Percentiles rank a stretch among this genome's conserved stretches.
phyloP scores from a whole-genome alignment of 1,140 invertebrate species.

The Protaetia brevitarsis region DNA sequence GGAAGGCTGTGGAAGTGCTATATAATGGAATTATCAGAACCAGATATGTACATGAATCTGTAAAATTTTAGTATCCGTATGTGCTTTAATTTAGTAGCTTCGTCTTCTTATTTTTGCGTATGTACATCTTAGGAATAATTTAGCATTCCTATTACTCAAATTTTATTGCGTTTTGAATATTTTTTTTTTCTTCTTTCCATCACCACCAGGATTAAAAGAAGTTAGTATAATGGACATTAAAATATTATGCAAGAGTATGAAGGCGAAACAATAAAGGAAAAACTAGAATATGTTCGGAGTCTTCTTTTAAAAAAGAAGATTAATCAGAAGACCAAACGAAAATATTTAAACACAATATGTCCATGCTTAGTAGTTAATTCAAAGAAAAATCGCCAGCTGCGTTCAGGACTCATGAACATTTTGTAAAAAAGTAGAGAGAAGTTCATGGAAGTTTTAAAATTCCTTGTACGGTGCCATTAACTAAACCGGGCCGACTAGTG shows the following conservation, averaged over 20 bases:
- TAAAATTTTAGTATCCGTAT: background rate
- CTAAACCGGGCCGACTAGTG: too few relatives aligned
- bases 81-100: background rate
- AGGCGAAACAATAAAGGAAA: background rate
- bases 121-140: background rate
- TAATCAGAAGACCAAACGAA: too few relatives aligned
- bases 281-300: background rate
- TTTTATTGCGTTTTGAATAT: background rate
- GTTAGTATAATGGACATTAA: background rate
- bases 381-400: too few relatives aligned
- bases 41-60: background rate
- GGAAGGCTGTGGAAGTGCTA: too few relatives aligned
- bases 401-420: too few relatives aligned
- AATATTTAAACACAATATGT: too few relatives aligned
- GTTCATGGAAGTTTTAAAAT: too few relatives aligned
- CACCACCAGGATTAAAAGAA: background rate
- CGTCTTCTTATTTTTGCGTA: background rate
- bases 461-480: too few relatives aligned
- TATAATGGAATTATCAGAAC: background rate
- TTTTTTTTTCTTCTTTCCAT: background rate
- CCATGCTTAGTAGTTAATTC: too few relatives aligned
- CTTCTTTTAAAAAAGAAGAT: too few relatives aligned
- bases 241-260: background rate
- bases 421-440: too few relatives aligned
- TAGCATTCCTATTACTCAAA: background rate